A percentile compares a stretch with the other conserved stretches of the same genome.
phyloP scores from a whole-genome alignment of 2,888 invertebrate genomes.

The Chamaedrilus cognettii region DNA sequence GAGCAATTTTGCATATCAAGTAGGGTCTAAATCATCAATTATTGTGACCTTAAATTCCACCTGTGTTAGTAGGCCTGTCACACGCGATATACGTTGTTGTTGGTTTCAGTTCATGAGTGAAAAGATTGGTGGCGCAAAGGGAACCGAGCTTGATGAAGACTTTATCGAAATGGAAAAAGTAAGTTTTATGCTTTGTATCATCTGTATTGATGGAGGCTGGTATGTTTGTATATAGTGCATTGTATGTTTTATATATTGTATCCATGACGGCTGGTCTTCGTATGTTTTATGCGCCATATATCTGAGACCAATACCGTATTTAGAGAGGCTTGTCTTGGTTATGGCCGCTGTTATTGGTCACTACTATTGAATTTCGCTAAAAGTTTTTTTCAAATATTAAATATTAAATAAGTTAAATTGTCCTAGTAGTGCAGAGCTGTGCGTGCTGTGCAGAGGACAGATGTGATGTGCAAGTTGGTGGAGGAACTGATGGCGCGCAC shows the following conservation, averaged over 20 bases:
- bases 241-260: too few species aligned
- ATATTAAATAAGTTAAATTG: too few species aligned
- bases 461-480: slow-evolving; percentile 94
- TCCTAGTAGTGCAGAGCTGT: too few species aligned
- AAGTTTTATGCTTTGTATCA: background rate
- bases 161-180: slow-evolving; percentile 99
- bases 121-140: slow-evolving; percentile 99
- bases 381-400: background rate
- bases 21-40: too few species aligned
- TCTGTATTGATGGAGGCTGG: background rate
- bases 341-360: too few species aligned
- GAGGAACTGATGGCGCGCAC: slow-evolving; percentile 96
- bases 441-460: slow-evolving; percentile 78
- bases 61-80: too few species aligned
- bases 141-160: slow-evolving; percentile 98
- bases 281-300: background rate
- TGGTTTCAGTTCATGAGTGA: slow-evolving; percentile 93
- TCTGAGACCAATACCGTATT: too few species aligned
- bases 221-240: too few species aligned
- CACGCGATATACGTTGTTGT: too few species aligned
- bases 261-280: background rate
- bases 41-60: too few species aligned
- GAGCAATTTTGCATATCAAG: too few species aligned
- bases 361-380: background rate
- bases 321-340: too few species aligned